Percentiles rank a stretch among this genome's conserved stretches.
Conservation (phyloP, 2,113 vertebrate genomes). For the Alectura lathami region DNA sequence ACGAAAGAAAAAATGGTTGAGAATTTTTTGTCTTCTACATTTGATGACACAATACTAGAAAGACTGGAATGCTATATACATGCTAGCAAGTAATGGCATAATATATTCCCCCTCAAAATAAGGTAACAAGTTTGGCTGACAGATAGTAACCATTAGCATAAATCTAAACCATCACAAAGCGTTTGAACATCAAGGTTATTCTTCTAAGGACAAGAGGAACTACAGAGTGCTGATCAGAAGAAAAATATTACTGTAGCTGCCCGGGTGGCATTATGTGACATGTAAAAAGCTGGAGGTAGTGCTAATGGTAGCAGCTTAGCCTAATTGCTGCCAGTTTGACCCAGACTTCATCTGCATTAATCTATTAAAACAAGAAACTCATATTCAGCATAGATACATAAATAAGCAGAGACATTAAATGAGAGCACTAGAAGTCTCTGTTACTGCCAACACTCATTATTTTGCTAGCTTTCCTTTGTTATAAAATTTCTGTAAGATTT, state of each 20-base stretch:
- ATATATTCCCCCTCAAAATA: background rate
- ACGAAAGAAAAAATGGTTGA: background rate
- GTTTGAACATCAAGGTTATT: background rate
- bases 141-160: background rate
- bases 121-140: background rate
- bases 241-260: background rate
- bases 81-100: background rate
- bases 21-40: background rate
- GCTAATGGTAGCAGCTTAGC: background rate
- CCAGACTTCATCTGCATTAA: background rate
- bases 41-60: background rate
- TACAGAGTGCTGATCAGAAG: background rate
- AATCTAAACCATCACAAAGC: background rate
- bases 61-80: background rate
- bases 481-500: background rate
- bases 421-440: background rate
- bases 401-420: background rate
- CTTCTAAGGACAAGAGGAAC: background rate
- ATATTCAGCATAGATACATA: background rate
- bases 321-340: background rate
- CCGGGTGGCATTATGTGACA: background rate
- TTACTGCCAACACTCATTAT: background rate
- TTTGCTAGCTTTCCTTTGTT: background rate
- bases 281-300: background rate
- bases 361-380: background rate